These are phyloP conservation scores for Danio aesculapii DNA, from an alignment of 2,797 vertebrate genomes.

Conservation along the genomic window DNA sequence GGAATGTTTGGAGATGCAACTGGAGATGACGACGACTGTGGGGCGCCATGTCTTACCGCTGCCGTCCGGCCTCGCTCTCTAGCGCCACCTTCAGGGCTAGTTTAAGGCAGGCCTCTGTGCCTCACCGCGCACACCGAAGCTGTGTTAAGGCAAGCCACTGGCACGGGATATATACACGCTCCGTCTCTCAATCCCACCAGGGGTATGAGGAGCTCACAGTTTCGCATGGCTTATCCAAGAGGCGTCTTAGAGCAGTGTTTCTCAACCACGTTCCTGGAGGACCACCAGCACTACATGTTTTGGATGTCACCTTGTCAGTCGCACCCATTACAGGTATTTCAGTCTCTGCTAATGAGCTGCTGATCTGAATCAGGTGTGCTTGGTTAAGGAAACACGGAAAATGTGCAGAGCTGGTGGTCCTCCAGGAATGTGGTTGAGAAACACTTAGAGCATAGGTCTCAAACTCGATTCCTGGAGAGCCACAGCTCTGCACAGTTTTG, in stretches of 20 bases:
- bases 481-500: too few relatives aligned
- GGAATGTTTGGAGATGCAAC: constrained; percentile 73
- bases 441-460: too few relatives aligned
- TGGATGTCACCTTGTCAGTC: too few relatives aligned
- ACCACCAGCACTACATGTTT: too few relatives aligned
- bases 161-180: constrained; percentile 34
- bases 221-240: constrained; percentile 16
- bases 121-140: constrained; percentile 62
- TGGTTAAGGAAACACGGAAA: too few relatives aligned
- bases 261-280: too few relatives aligned
- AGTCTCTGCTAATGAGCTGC: too few relatives aligned
- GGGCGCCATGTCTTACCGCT: neutral
- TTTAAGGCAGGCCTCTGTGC: constrained; percentile 70
- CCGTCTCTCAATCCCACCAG: constrained; percentile 10
- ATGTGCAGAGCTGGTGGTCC: too few relatives aligned
- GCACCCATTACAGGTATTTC: too few relatives aligned
- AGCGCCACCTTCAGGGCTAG: constrained; percentile 60
- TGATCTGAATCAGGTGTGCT: too few relatives aligned
- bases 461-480: too few relatives aligned
- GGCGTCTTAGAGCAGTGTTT: neutral
- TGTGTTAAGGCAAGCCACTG: constrained; percentile 69
- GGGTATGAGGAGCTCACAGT: constrained; percentile 38
- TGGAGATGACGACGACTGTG: constrained; percentile 31
- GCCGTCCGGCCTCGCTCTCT: constrained; percentile 37
- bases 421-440: too few relatives aligned